Evolutionary conservation across 2,797 vertebrate genomes (phyloP), one percentile per base, ranked within the genome.

Genomic region (Eidolon dupreanum): DNA sequence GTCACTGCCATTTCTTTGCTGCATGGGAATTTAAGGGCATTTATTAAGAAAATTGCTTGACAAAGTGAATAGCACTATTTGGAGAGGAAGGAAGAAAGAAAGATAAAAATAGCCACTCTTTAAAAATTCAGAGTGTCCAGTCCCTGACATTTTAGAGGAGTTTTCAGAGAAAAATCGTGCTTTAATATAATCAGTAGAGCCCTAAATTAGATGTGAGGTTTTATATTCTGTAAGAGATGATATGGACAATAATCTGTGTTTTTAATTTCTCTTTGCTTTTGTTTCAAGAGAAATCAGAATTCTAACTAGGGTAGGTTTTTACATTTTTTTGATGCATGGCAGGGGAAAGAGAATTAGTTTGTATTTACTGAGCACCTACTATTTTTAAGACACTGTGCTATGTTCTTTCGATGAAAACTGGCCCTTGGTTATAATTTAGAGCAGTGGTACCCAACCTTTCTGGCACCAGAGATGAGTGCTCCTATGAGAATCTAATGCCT

Each of bases 51-150:
- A 95, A 51, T 82, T 0, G 0, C 82, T 93, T 92, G 79, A 95
- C 83, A 38, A 49, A 61, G 28, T 95, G 63, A 90, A 74, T 95
- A 94, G 84, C 22, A 63, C 51, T 93, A 75, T 84, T n/a, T 95
- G 77, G 92, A 96, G 89, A 92, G 6, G 79, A 12, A 95, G 88
- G 95, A 87, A 93, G 75, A 97, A 97, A 96, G 36, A 94, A 20
- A 92, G 93, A 93, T 88, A 96, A 97, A 98, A 98, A 98, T 79
- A 97, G 87, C 7, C 63, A 90, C 16, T 75, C 78, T 22, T 90
- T 96, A 83, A 70, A 96, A 88, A 97, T 97, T 95, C 71, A 94
- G 61, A 91, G 51, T 85, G 33, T 85, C 38, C 9, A 95, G 43
- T 66, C 49, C 13, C 65, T 97, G 68, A 81, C 38, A 93, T 2